Base-by-base conservation (phyloP, 2,797 vertebrate species). In the Rallus crepitans region DNA sequence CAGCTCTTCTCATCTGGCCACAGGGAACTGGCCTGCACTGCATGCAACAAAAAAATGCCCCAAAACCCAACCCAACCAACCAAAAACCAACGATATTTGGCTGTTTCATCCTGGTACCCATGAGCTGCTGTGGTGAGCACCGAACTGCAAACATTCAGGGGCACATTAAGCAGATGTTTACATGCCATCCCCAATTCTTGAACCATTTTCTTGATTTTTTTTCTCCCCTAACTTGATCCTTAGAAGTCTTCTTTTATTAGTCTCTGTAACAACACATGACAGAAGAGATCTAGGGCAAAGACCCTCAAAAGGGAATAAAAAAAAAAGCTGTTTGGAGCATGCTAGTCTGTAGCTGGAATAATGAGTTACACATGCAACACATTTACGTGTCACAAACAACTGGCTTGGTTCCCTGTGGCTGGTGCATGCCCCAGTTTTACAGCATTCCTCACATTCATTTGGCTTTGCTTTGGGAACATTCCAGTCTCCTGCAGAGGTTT, bases 381-480 rank as follows among this genome's bases (percentile, higher is more conserved):
- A 64, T 85, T 90, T 90, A 79, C 12, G 53, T 94, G 93, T 92
- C 90, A 92, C 96, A 94, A 96, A 95, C 95, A 96, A 47, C 95
- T 96, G 95, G 95, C 93, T 80, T 23, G 60, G 83, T 28, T 96
- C 94, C 94, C 94, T 80, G 93, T 91, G 94, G 94, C 91, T 95
- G 93, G 81, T 96, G 93, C 93, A 84, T 96, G 96, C 85, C 91
- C 96, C 93, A 95, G 84, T 95, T 96, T 94, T 89, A 94, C 87
- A 89, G 93, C 91, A 95, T 96, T 96, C 96, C 91, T 96, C 1
- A 0, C 95, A 95, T 96, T 97, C 93, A 95, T 87, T 86, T 92
- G 95, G 94, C 95, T 95, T 90, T 64, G 83, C 87, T 94, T 89
- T 95, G 95, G 87, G 93, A 96, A 90, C 92, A 96, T 94, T 95